Base-by-base conservation (phyloP, 2,888 invertebrate species). In the Leptinotarsa haldemani region DNA sequence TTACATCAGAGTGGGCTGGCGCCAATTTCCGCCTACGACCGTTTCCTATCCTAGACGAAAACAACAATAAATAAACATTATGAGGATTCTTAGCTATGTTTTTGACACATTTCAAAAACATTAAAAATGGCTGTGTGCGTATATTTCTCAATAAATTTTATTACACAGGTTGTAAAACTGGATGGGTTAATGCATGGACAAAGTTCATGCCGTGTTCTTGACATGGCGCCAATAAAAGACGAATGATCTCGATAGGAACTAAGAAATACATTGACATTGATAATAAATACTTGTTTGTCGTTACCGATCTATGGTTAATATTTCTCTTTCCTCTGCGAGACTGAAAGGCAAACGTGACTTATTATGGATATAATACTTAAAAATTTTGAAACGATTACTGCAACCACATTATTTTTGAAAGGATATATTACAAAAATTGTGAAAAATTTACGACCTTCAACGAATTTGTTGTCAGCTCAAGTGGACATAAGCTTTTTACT, bases 1-100 rank as follows among this genome's bases (percentile, higher is more conserved):
- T 85, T 84, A 81, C 85, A 83, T 84, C 84, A 85, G 81, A 81
- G 78, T 78, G 77, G 77, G 77, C 82, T 84, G 85, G 85, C 85
- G 85, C 85, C 85, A 80, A 77, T 78, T 74, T 71, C 78, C 84
- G 82, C 84, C 83, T 80, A 84, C 84, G 70, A 52, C 40, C 18
- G 52, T 70, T 73, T 73, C 65, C 69, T 52, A 40, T n/a, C 50
- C 68, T 56, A 68, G 68, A 68, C 56, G 68, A 68, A 68, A 68
- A 56, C 46, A 56, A 46, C 56, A 30, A 68, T 56, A 56, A 68
- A 68, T 40, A 46, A 68, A 40, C 68, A 16, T 67, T 53, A 66
- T 18, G 66, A 66, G 48, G 66, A 66, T 66, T 48, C 66, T 66
- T 15, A 52, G 25, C 52, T 66, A 66, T 50, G 66, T 67, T 56